Conservation (phyloP, 1,140 invertebrate species). For the Drosophila kurseongensis region DNA sequence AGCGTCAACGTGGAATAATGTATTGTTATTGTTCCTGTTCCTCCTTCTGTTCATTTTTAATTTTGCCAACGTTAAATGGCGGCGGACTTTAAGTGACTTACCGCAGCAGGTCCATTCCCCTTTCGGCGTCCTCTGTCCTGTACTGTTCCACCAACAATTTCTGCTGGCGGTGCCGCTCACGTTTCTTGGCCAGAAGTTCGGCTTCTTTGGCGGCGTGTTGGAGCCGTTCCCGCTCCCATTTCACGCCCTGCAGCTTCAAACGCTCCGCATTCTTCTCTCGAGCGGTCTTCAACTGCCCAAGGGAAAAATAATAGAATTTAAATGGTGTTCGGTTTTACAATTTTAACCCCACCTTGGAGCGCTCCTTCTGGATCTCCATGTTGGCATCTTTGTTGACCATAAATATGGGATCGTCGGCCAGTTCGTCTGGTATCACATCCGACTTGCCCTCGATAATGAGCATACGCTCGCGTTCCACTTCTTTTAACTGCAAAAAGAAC, state of each 20-base stretch:
- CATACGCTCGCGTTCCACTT: slow-evolving; percentile 87
- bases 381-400: slow-evolving; percentile 87
- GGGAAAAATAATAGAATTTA: not conserved
- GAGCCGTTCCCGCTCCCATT: slow-evolving; percentile 80
- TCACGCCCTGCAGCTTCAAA: slow-evolving; percentile 73
- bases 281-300: slow-evolving; percentile 72
- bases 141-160: slow-evolving; percentile 75
- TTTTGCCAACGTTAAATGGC: slow-evolving; percentile 13
- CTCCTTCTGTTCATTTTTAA: slow-evolving; percentile 30
- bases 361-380: slow-evolving; percentile 85
- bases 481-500: slow-evolving; percentile 85
- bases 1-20: slow-evolving; percentile 43
- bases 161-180: slow-evolving; percentile 63
- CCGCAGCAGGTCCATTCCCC: slow-evolving; percentile 79
- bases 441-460: slow-evolving; percentile 87
- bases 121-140: slow-evolving; percentile 67
- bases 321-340: too few relatives aligned
- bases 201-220: slow-evolving; percentile 75
- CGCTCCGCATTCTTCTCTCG: slow-evolving; percentile 81
- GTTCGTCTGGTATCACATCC: slow-evolving; percentile 86
- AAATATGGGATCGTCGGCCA: slow-evolving; percentile 87
- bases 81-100: slow-evolving; percentile 39
- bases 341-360: slow-evolving; percentile 84
- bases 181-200: slow-evolving; percentile 65
- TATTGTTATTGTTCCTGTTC: slow-evolving; percentile 19